Evolutionary conservation across 2,113 vertebrate genomes (phyloP), one percentile per base, ranked within the genome.

Genomic region (Uropsilus gracilis): DNA sequence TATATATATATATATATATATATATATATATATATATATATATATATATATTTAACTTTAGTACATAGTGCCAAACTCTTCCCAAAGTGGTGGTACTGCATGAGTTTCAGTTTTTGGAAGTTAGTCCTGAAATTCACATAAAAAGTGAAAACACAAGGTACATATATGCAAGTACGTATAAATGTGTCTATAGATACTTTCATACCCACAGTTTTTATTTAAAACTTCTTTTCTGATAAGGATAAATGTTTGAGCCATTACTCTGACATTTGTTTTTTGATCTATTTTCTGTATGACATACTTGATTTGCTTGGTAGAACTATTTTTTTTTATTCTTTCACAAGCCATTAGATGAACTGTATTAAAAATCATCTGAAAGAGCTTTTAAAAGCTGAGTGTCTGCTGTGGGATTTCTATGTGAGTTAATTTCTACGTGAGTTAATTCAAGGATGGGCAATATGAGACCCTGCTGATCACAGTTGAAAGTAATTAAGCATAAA

Each of bases 341-440:
- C 44, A 57, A 64, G 63, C 16, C 10, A n/a, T 55, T 61, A 42
- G 28, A 53, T 77, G 42, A 73, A 53, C 77, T 68, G 1, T 57
- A 68, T 90, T 86, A 81, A 55, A 80, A 89, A 55, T 82, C 11
- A 63, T n/a, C 34, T 71, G 71, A 14, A 92, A 46, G 32, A 89
- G 44, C 57, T 37, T 84, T 46, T 78, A 57, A 96, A 91, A 83
- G 20, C 66, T 68, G 64, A 46, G 53, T 84, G 10, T 90, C 14
- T 12, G 16, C 28, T 75, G 6, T 71, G 50, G 32, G 90, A 20
- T 84, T 91, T 72, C 72, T 84, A 0, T 84, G 42, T 84, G 83
- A 93, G 55, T 71, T 92, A 86, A 83, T 50, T 39, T 68, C n/a
- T n/a, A n/a, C n/a, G n/a, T n/a, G n/a, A 57, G 34, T 92, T n/a